Evolutionary conservation across 2,888 invertebrate genomes (phyloP).

Genomic region (Portevinia maculata): DNA sequence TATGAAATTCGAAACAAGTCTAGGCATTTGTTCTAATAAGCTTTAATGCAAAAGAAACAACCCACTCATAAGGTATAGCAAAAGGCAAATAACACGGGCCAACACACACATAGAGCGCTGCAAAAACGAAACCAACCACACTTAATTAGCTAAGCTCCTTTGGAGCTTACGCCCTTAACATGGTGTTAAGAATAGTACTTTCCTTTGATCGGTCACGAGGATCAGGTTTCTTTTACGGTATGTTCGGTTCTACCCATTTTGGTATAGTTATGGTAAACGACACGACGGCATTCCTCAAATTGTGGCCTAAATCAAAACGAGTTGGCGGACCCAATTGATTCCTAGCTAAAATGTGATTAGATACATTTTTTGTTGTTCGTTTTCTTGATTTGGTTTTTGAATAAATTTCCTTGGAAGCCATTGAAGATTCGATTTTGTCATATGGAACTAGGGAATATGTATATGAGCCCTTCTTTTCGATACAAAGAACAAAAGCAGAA

Average conservation of each 20-base stretch:
- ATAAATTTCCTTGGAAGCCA: slow-evolving; percentile 71
- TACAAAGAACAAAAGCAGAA: slow-evolving; percentile 54
- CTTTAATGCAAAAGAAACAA: slow-evolving; percentile 23
- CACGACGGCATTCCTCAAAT: slow-evolving; percentile 45
- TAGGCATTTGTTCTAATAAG: slow-evolving; percentile 72
- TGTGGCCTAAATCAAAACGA: slow-evolving; percentile 65
- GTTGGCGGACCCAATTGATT: slow-evolving; percentile 51
- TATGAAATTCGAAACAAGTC: slow-evolving; percentile 66
- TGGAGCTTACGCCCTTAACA: slow-evolving; percentile 73
- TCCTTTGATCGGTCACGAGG: slow-evolving; percentile 65
- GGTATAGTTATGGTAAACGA: slow-evolving; percentile 15
- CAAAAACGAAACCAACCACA: slow-evolving; percentile 66
- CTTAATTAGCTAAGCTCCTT: slow-evolving; percentile 74
- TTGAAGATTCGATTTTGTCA: slow-evolving; percentile 49
- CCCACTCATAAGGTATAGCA: too few species aligned
- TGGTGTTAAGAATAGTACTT: slow-evolving; percentile 73
- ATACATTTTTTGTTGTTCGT: slow-evolving; percentile 23
- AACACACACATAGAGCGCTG: too few species aligned
- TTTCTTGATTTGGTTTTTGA: slow-evolving; percentile 40
- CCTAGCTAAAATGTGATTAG: slow-evolving; percentile 37
- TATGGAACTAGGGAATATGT: slow-evolving; percentile 55
- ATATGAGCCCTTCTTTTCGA: slow-evolving; percentile 53
- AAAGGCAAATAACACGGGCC: background rate
- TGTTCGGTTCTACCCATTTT: background rate
- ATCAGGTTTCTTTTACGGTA: slow-evolving; percentile 41